Evolutionary conservation across 2,797 vertebrate genomes (phyloP).

Genomic region (Gallirallus australis): DNA sequence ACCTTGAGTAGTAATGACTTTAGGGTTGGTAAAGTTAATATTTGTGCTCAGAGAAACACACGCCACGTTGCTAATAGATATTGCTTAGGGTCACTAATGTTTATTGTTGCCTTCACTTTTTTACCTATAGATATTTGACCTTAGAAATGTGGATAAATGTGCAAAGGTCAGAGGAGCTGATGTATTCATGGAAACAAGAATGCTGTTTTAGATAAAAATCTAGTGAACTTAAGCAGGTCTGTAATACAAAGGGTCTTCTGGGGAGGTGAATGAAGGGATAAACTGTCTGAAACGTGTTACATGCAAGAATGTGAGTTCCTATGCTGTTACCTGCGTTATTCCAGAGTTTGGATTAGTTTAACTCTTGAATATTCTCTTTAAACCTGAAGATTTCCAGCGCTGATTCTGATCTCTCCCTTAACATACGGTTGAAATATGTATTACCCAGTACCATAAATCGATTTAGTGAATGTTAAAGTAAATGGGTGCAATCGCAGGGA

Average conservation of each 20-base stretch:
- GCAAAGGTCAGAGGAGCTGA: conserved; percentile 60
- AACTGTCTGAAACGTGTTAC: conserved; percentile 45
- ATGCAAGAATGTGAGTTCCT: conserved; percentile 55
- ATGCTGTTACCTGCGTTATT: conserved; percentile 59
- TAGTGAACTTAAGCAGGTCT: conserved; percentile 65
- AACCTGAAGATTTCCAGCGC: conserved; percentile 28
- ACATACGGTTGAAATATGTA: background rate
- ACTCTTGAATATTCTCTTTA: conserved; percentile 35
- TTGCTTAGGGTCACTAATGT: conserved; percentile 28
- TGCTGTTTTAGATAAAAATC: conserved; percentile 75
- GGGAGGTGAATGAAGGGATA: conserved; percentile 69
- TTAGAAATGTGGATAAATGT: conserved; percentile 59
- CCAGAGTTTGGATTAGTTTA: conserved; percentile 38
- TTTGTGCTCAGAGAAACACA: background rate
- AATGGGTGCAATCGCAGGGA: background rate
- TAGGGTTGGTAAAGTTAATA: background rate
- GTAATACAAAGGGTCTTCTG: conserved; percentile 65
- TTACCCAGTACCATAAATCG: background rate
- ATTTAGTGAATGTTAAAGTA: background rate
- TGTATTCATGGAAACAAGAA: conserved; percentile 67
- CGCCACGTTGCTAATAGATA: background rate
- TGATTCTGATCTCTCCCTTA: background rate
- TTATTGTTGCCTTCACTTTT: conserved; percentile 57
- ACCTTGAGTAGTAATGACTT: background rate
- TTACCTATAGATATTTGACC: conserved; percentile 42